Conservation (phyloP, 1,140 invertebrate species). For the Drosophila mauritiana region DNA sequence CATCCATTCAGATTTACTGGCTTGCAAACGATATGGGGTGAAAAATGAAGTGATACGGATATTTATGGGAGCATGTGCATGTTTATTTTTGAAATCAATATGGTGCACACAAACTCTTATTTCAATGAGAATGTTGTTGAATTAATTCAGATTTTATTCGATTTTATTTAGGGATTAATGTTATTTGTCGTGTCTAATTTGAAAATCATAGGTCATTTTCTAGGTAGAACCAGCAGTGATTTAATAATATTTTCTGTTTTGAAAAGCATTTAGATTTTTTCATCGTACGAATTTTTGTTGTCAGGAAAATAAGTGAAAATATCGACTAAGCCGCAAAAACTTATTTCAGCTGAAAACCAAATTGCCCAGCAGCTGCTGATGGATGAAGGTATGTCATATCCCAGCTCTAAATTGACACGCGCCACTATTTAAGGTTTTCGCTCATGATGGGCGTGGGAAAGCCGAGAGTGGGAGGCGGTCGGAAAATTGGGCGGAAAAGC, state of each 20-base stretch:
- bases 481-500: neutral
- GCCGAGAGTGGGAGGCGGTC: neutral
- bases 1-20: slow-evolving; percentile 1
- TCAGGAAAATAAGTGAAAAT: neutral
- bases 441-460: slow-evolving; percentile 3
- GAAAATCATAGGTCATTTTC: neutral
- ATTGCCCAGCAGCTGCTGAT: slow-evolving; percentile 25
- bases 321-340: slow-evolving; percentile 23
- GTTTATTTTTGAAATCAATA: neutral
- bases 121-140: neutral
- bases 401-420: slow-evolving; percentile 72
- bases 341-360: slow-evolving; percentile 19
- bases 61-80: slow-evolving; percentile 1
- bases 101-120: neutral
- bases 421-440: slow-evolving; percentile 68
- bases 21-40: neutral
- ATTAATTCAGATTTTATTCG: neutral
- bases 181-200: neutral
- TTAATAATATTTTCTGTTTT: too few relatives aligned
- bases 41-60: slow-evolving; percentile 1
- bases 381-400: slow-evolving; percentile 54
- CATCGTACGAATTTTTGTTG: neutral
- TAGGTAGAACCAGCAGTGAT: too few relatives aligned
- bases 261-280: too few relatives aligned
- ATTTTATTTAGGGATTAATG: neutral